These are phyloP conservation scores for Drosophila rellima DNA, from an alignment of 2,888 invertebrate species.

Conservation along the genomic window DNA sequence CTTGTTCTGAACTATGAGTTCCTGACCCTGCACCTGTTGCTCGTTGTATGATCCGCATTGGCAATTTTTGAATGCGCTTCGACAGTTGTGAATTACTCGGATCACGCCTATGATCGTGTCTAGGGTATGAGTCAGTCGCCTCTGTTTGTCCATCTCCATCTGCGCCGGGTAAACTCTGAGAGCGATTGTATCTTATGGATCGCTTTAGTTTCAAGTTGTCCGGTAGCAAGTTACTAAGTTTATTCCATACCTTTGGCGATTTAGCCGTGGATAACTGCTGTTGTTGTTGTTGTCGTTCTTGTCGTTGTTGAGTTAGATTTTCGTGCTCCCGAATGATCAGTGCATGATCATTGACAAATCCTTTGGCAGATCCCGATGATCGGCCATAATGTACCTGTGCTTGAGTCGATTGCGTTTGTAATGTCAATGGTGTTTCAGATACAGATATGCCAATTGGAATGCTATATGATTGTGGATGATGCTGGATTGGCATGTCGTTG, in stretches of 20 bases:
- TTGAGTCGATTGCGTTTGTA: slow-evolving; percentile 6
- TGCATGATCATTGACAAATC: slow-evolving; percentile 57
- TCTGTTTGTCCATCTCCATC: slow-evolving; percentile 86
- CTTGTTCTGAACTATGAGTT: neutral
- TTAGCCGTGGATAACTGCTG: slow-evolving; percentile 31
- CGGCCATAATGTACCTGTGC: neutral
- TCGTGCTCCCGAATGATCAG: slow-evolving; percentile 14
- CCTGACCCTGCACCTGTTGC: slow-evolving; percentile 54
- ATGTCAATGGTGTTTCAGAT: neutral
- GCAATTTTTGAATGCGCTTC: slow-evolving; percentile 78
- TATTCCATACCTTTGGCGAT: slow-evolving; percentile 85
- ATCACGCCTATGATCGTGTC: slow-evolving; percentile 10
- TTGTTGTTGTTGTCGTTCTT: neutral
- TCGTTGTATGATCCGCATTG: slow-evolving; percentile 72
- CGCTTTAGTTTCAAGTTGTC: slow-evolving; percentile 89
- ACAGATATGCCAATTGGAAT: neutral
- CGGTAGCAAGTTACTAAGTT: slow-evolving; percentile 90
- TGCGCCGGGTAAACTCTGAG: slow-evolving; percentile 92
- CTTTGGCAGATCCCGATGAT: slow-evolving; percentile 1
- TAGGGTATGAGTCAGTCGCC: slow-evolving; percentile 63
- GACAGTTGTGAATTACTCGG: slow-evolving; percentile 60
- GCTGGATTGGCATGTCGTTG: neutral
- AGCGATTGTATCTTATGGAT: slow-evolving; percentile 87
- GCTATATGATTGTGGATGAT: neutral
- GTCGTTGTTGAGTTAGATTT: neutral